Conservation (phyloP, 2,888 invertebrate genomes). For the Aphodius sticticus region DNA sequence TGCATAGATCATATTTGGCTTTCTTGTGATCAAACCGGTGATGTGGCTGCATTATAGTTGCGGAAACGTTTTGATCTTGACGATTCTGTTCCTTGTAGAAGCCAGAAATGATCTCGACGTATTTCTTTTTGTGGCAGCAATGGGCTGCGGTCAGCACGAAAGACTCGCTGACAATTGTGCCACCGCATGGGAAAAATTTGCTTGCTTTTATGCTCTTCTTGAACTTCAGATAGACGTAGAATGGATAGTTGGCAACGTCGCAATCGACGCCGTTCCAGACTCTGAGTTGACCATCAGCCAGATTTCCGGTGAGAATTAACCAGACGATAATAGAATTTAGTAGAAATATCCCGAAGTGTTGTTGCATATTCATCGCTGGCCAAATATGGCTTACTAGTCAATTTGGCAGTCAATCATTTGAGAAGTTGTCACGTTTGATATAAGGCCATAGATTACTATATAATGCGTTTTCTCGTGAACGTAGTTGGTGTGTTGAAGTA, state of each 20-base stretch:
- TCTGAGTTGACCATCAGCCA: slow-evolving; percentile 11
- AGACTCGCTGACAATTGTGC: slow-evolving; percentile 42
- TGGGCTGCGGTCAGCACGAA: slow-evolving; percentile 49
- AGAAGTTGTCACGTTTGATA: too few relatives aligned
- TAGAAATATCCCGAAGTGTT: background rate
- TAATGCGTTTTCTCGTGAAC: too few relatives aligned
- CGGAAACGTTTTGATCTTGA: background rate
- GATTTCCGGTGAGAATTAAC: background rate
- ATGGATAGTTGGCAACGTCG: slow-evolving; percentile 44
- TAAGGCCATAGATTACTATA: too few relatives aligned
- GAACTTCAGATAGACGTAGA: slow-evolving; percentile 29
- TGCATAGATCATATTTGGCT: background rate
- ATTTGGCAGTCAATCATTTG: too few relatives aligned
- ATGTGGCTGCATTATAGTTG: background rate
- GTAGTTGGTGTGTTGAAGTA: too few relatives aligned
- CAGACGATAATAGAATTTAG: background rate
- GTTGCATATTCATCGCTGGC: background rate
- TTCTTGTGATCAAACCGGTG: background rate
- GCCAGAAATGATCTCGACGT: background rate
- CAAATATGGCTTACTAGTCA: too few relatives aligned
- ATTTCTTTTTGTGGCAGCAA: slow-evolving; percentile 40
- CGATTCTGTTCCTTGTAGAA: background rate
- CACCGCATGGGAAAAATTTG: slow-evolving; percentile 48
- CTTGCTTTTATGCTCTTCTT: background rate
- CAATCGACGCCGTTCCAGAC: slow-evolving; percentile 47